Conservation (phyloP, 2,888 invertebrate genomes). For the Palloptera scutellata region DNA sequence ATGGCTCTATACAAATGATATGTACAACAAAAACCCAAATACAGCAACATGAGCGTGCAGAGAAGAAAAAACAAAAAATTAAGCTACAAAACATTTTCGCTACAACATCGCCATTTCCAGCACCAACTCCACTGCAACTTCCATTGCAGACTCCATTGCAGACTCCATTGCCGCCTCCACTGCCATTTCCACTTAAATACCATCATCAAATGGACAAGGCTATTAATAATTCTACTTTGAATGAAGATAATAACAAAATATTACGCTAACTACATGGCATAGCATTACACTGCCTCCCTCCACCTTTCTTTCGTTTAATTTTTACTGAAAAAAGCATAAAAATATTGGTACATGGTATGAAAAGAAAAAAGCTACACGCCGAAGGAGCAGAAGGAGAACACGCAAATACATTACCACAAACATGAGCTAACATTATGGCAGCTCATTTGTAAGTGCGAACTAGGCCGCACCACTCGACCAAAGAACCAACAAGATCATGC, state of each 20-base stretch:
- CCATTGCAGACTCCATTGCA: not conserved
- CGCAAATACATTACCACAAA: constrained; percentile 26
- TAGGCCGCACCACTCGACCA: not conserved
- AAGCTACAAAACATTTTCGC: constrained; percentile 7
- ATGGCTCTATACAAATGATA: too few species aligned
- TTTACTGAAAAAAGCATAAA: not conserved
- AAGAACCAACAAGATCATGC: not conserved
- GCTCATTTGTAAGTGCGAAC: constrained; percentile 20
- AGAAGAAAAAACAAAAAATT: not conserved
- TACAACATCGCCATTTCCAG: not conserved
- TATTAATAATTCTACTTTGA: constrained; percentile 33
- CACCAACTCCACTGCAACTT: not conserved
- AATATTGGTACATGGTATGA: not conserved
- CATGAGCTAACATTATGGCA: constrained; percentile 30
- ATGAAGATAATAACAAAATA: constrained; percentile 35
- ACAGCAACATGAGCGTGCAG: not conserved
- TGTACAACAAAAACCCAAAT: not conserved
- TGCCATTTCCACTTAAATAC: constrained; percentile 21
- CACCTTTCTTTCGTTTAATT: too few species aligned
- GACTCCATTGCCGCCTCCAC: too few species aligned
- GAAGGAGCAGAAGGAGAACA: not conserved
- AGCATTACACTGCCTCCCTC: not conserved
- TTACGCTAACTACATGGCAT: constrained; percentile 11
- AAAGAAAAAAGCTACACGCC: not conserved
- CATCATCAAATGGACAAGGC: constrained; percentile 29